Evolutionary conservation across 2,113 vertebrate species (phyloP), one percentile per base, ranked within the genome.

Genomic region (Candoia aspera): DNA sequence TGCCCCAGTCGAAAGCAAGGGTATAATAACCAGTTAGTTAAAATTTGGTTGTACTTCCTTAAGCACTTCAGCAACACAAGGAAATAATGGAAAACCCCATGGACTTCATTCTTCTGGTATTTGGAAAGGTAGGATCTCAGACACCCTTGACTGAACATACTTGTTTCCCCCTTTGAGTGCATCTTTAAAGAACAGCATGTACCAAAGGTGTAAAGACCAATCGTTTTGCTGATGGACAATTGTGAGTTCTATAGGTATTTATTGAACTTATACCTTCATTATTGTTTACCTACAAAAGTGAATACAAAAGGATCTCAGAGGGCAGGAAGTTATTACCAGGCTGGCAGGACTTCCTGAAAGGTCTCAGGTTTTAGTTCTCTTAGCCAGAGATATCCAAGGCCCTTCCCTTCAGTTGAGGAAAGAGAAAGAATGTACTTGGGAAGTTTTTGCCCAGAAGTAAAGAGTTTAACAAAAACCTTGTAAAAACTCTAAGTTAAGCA

Each of bases 151-250:
- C 46, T 55, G 54, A 19, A 64, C 46, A 84, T 33, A 10, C 13
- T 84, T 79, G 42, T 95, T 94, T 92, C 93, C 84, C 93, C 93
- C 73, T 49, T 94, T 95, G 92, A 93, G 84, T 83, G 90, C 90
- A 91, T 92, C 79, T 90, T 83, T 2, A 0, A 21, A 24, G 94
- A 95, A 93, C 90, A 88, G 89, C 87, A 93, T 92, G 93, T 95
- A 94, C 42, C 91, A 79, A 84, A 83, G 89, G 85, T 46, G 19
- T 13, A 12, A 29, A 24, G 93, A 91, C 2, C 0, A 92, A 86
- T 83, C 26, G 33, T 90, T 59, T 86, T 33, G 26, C 53, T 79
- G 73, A 87, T 79, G 89, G 21, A 91, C 91, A 9, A 19, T 92
- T 91, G 88, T 93, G 87, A 1, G 0, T 9, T 90, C 92, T 84